Evolutionary conservation across 2,888 invertebrate species (phyloP), one percentile per base, ranked within the genome.

Genomic region (Micoletzkya japonica): DNA sequence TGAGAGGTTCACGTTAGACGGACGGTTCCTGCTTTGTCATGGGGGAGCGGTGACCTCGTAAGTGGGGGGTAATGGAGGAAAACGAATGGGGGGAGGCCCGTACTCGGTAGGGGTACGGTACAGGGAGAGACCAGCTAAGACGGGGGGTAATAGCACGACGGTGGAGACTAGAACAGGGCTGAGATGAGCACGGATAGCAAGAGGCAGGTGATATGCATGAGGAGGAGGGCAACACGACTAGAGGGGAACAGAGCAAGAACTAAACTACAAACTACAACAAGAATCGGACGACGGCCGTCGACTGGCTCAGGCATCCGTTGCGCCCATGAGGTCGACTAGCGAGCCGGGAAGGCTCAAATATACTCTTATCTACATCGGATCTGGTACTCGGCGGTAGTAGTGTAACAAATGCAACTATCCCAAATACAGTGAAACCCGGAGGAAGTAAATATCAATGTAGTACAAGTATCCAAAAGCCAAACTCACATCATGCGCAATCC

Each of bases 401-500:
- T 44, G 10, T 44, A 44, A 44, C 44, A n/a, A n/a, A n/a, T n/a
- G n/a, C n/a, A n/a, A 44, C 14, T 44, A 44, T 44, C 44, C 14
- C 20, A 14, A 44, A 44, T 44, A 44, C 20, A 10, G 44, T 44
- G 10, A 44, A 20, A 10, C n/a, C 34, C 32, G 30, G 30, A 57
- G 36, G 26, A 39, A 17, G 39, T n/a, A n/a, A n/a, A n/a, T n/a
- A n/a, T n/a, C n/a, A n/a, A n/a, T n/a, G n/a, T n/a, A n/a, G n/a
- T n/a, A n/a, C n/a, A n/a, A n/a, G n/a, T n/a, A n/a, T n/a, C n/a
- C n/a, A n/a, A n/a, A n/a, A n/a, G n/a, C 39, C 44, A 32, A n/a
- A 36, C 78, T 73, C 67, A 78, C 78, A 77, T 75, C 77, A 79
- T 76, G 54, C 77, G 75, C 49, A 83, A 73, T n/a, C 82, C 83